These are phyloP conservation scores for Australoheros facetus DNA, from an alignment of 2,797 vertebrate genomes.

Conservation along the genomic window DNA sequence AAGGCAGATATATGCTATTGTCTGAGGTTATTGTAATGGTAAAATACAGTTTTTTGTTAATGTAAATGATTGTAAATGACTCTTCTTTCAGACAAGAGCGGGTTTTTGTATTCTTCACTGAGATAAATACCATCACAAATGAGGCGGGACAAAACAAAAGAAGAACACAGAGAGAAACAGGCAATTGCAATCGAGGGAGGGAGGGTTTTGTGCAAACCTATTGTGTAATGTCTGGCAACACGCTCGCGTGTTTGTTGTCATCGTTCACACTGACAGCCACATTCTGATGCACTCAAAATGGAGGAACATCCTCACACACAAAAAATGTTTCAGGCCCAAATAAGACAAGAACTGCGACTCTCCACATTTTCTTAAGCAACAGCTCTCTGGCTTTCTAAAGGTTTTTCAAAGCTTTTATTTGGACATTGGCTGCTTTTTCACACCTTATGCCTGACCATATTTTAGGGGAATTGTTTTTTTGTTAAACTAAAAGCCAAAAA, in stretches of 20 bases:
- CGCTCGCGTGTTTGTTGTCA: conserved; percentile 56
- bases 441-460: no score
- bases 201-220: conserved; percentile 49
- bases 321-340: background rate
- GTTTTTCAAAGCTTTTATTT: background rate
- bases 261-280: conserved; percentile 52
- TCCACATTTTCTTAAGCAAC: background rate
- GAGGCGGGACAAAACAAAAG: conserved; percentile 73
- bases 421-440: background rate
- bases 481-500: no score
- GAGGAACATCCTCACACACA: background rate
- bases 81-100: conserved; percentile 70
- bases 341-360: background rate
- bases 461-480: no score
- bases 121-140: conserved; percentile 78
- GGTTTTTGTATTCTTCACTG: conserved; percentile 64
- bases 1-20: conserved; percentile 68
- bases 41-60: conserved; percentile 79
- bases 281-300: conserved; percentile 37
- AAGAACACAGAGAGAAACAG: conserved; percentile 58
- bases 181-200: conserved; percentile 53
- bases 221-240: conserved; percentile 72
- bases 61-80: conserved; percentile 79
- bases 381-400: background rate
- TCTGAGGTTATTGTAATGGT: conserved; percentile 80